Conservation (phyloP, 2,113 vertebrate genomes). For the Melanerpes aurifrons region DNA sequence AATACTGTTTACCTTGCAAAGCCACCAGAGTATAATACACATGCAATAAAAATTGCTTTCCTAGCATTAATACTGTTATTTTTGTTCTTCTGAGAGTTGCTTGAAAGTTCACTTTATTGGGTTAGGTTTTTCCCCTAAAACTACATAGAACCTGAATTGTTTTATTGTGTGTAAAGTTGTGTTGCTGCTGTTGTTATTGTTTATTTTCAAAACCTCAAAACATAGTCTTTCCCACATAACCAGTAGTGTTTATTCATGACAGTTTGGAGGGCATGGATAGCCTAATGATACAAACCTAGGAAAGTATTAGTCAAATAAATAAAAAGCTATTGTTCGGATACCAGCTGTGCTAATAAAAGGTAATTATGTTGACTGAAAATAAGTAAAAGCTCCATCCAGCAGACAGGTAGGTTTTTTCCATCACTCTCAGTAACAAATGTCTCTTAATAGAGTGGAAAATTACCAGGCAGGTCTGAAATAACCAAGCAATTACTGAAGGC, state of each 20-base stretch:
- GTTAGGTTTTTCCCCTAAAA: background rate
- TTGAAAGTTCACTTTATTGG: background rate
- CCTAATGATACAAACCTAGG: conserved; percentile 20
- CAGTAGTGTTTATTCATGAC: background rate
- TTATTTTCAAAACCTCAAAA: background rate
- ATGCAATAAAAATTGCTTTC: background rate
- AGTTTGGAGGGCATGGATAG: conserved; percentile 19
- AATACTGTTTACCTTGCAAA: background rate
- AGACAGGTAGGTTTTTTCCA: conserved; percentile 29
- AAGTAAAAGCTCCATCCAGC: conserved; percentile 56
- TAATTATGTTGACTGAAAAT: conserved; percentile 77
- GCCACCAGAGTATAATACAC: background rate
- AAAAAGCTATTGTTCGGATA: conserved; percentile 65
- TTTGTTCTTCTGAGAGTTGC: background rate
- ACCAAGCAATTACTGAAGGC: conserved; percentile 69
- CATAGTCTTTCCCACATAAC: background rate
- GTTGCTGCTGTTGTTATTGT: background rate
- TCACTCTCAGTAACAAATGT: conserved; percentile 57
- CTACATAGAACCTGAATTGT: background rate
- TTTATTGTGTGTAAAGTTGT: background rate
- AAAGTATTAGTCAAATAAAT: conserved; percentile 45
- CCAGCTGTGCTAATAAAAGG: conserved; percentile 62
- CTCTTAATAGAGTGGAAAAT: conserved; percentile 77
- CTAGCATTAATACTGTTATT: background rate
- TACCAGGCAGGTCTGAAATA: conserved; percentile 72